Evolutionary conservation across 2,888 invertebrate species (phyloP), one percentile per base, ranked within the genome.

Genomic region (Patella depressa): DNA sequence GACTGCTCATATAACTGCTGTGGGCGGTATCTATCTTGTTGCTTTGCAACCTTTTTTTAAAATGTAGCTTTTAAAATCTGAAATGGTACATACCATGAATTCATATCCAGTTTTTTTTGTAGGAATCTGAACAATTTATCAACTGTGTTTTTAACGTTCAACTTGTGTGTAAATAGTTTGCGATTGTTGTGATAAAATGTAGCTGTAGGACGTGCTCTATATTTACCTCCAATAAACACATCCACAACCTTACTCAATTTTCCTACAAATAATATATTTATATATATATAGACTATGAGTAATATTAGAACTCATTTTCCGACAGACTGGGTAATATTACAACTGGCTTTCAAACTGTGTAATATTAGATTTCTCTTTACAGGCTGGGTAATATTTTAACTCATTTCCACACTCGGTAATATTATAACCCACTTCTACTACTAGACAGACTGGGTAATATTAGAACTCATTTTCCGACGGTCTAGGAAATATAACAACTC

Each of bases 101-200:
- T 80, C 15, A 85, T 69, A 72, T 78, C 74, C 34, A 89, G 77
- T 45, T 81, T 81, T 53, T 85, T 77, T 0, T 85, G 79, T 17
- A 87, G 81, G 59, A 85, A 80, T 3, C 45, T 7, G 45, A 45
- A 45, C 45, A 45, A 45, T 74, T 83, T 87, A 1, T 85, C 85
- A 11, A 88, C 85, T 2, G 86, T 82, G 69, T 88, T 84, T 45
- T 84, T 79, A 11, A 88, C 84, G 75, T 85, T 84, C 29, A 88
- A 80, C 12, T 77, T 84, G n/a, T 83, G 80, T n/a, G 78, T 80
- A 72, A 84, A 82, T 54, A 85, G 74, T 17, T 76, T 78, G 73
- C 78, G 72, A 1, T 86, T 87, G 54, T 85, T 79, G 74, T 83
- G 83, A 9, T 85, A 59, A 73, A 89, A 85, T 54, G 80, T 84